Base-by-base conservation (phyloP, 1,140 invertebrate genomes). In the Leptinotarsa texana region DNA sequence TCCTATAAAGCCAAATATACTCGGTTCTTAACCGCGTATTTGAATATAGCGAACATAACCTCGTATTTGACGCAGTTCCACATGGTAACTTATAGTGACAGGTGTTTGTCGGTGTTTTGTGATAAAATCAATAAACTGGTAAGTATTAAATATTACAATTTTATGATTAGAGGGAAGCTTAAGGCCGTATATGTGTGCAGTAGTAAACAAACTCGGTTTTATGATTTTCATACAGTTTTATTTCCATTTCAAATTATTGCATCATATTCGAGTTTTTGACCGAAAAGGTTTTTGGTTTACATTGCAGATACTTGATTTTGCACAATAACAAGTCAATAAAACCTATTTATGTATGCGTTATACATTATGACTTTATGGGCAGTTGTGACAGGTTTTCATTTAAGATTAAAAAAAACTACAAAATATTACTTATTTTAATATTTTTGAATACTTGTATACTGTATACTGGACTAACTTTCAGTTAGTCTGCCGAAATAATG, bases 261-360 rank as follows among this genome's bases (percentile, higher is more conserved):
- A n/a, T 62, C 57, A 62, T 62, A 62, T 62, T 17, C 57, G 57
- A n/a, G 57, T 62, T 62, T 62, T 62, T 62, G 21, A 62, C 57
- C 57, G 21, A 62, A 17, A n/a, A n/a, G 11, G 4, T 62, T 62
- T 62, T 62, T n/a, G 18, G 17, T 62, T n/a, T 62, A n/a, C 18
- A 62, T 62, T 62, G 17, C 57, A 62, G 17, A 62, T 62, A 15
- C 13, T 4, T 62, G 57, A n/a, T 62, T 62, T 62, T 62, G 15
- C 21, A 62, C 57, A 17, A 62, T 17, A n/a, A 62, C 6, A 6
- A n/a, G 21, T 62, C 17, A n/a, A n/a, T 62, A 6, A n/a, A 21
- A 4, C 17, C 17, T n/a, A 13, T n/a, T 62, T 62, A 17, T 21
- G 17, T 62, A 21, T 62, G 21, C 17, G 17, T 62, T 62, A 21